A percentile compares a stretch with the other conserved stretches of the same genome.
Conservation (phyloP, 2,888 invertebrate species). For the Elegia similella region DNA sequence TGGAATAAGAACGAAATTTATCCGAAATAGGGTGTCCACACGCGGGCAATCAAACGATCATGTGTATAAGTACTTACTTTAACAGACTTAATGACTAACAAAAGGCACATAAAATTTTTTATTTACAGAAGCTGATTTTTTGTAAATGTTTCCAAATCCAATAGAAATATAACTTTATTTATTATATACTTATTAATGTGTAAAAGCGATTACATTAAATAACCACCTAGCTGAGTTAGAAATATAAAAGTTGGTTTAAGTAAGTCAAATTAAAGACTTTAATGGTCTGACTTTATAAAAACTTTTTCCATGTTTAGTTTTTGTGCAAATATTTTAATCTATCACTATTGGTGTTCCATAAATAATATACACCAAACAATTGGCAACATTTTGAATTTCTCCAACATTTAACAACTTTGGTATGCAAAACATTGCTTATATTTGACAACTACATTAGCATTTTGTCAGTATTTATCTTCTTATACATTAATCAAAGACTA, state of each 20-base stretch:
- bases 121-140: conserved; percentile 28
- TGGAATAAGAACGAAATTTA: background rate
- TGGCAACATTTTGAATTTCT: conserved; percentile 33
- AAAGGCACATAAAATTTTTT: conserved; percentile 53
- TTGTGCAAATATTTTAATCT: conserved; percentile 4
- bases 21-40: background rate
- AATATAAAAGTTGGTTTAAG: conserved; percentile 12
- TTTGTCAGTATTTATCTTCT: conserved; percentile 31
- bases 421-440: conserved; percentile 33
- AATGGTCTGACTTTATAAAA: background rate
- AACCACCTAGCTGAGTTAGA: background rate
- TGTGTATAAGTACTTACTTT: conserved; percentile 38
- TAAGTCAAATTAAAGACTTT: conserved; percentile 21
- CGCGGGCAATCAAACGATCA: conserved; percentile 8
- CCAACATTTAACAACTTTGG: conserved; percentile 30
- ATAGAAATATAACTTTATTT: conserved; percentile 3
- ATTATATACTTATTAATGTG: background rate
- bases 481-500: conserved; percentile 16
- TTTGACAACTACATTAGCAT: conserved; percentile 42
- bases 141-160: conserved; percentile 18
- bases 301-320: background rate
- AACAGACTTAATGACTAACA: conserved; percentile 41
- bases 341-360: background rate
- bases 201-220: conserved; percentile 2
- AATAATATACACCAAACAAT: conserved; percentile 22